These are phyloP conservation scores for Morpho helenor DNA, from an alignment of 2,888 invertebrate species.

Conservation along the genomic window DNA sequence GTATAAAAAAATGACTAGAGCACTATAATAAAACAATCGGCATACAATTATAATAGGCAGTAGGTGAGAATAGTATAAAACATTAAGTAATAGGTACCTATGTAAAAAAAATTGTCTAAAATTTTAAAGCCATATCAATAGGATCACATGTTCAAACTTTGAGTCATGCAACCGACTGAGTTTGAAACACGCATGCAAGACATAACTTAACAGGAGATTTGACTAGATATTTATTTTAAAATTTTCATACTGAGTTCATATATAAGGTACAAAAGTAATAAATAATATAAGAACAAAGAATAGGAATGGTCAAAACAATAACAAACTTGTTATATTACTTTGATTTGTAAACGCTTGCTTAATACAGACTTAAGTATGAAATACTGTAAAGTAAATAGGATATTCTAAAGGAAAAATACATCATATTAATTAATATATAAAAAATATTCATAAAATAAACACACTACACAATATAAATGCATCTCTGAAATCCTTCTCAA, in stretches of 20 bases:
- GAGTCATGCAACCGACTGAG: conserved; percentile 8
- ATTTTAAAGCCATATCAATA: conserved; percentile 24
- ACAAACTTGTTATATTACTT: no score
- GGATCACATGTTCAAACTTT: conserved; percentile 18
- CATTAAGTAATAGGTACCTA: neutral
- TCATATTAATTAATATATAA: no score
- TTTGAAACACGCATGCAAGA: neutral
- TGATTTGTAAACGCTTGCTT: no score
- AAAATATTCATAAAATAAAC: no score
- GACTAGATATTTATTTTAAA: conserved; percentile 14
- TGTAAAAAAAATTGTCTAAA: neutral
- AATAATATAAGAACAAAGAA: no score
- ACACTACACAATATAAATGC: neutral
- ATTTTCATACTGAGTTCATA: neutral
- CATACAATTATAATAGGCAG: neutral
- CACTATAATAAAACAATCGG: conserved; percentile 3
- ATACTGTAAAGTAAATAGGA: no score
- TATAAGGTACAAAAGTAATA: neutral
- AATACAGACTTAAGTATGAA: no score
- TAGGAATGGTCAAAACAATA: no score
- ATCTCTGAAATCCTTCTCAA: neutral
- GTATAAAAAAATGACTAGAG: conserved; percentile 18
- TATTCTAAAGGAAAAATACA: no score
- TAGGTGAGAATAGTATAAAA: conserved; percentile 10
- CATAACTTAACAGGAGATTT: conserved; percentile 4